Evolutionary conservation across 2,113 vertebrate genomes (phyloP).

Genomic region (Etheostoma cragini): DNA sequence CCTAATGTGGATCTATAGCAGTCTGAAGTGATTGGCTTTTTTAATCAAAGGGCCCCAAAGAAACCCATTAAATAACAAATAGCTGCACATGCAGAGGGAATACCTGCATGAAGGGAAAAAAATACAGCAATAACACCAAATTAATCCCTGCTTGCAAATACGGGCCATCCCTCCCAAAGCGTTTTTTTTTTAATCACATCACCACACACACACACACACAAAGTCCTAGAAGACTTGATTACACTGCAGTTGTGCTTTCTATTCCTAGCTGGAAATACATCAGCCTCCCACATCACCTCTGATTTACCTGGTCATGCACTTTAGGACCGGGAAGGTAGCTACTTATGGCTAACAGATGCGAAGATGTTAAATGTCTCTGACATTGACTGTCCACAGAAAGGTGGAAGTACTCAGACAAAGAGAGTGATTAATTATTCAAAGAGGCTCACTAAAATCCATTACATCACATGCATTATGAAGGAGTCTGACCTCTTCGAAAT

Average conservation of each 20-base stretch:
- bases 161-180: conserved; percentile 33
- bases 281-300: conserved; percentile 43
- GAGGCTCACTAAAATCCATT: conserved; percentile 81
- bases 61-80: conserved; percentile 51
- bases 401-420: conserved; percentile 81
- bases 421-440: conserved; percentile 85
- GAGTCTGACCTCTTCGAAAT: conserved; percentile 72
- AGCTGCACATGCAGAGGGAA: conserved; percentile 45
- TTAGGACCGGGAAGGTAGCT: neutral
- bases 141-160: conserved; percentile 60
- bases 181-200: conserved; percentile 57
- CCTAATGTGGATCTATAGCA: conserved; percentile 1
- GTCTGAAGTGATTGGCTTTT: conserved; percentile 4
- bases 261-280: conserved; percentile 64
- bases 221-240: conserved; percentile 57
- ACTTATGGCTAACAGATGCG: neutral
- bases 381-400: conserved; percentile 70
- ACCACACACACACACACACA: conserved; percentile 46
- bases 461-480: conserved; percentile 86
- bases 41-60: conserved; percentile 48
- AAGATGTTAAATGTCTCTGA: conserved; percentile 54
- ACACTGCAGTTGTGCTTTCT: conserved; percentile 54
- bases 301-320: conserved; percentile 43
- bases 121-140: conserved; percentile 62
- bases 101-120: conserved; percentile 28